Conservation (phyloP, 2,888 invertebrate species). For the Frankliniella fusca region DNA sequence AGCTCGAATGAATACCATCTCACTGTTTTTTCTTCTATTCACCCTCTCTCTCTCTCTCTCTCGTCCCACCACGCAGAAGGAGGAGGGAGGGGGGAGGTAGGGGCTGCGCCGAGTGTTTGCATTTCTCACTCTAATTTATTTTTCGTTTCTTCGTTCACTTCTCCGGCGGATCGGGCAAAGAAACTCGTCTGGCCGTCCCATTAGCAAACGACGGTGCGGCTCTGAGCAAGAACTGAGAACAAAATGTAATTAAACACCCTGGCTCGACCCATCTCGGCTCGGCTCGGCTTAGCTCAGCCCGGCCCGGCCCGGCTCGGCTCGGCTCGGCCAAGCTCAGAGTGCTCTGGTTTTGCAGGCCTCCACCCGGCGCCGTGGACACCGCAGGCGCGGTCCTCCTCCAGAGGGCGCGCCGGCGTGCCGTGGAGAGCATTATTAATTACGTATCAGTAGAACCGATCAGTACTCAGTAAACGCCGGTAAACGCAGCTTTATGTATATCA, state of each 20-base stretch:
- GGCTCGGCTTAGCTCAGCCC: not conserved
- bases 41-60: not conserved
- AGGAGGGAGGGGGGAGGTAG: too few species aligned
- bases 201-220: conserved; percentile 10
- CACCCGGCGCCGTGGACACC: not conserved
- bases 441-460: too few species aligned
- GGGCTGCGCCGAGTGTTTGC: not conserved
- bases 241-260: conserved; percentile 7
- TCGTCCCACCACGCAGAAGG: not conserved
- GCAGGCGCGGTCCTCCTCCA: not conserved
- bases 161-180: not conserved
- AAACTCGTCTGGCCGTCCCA: conserved; percentile 8
- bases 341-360: too few species aligned
- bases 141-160: conserved; percentile 1
- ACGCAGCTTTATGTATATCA: too few species aligned
- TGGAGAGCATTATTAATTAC: too few species aligned
- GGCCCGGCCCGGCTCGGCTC: not conserved
- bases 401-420: too few species aligned
- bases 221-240: conserved; percentile 3
- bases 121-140: conserved; percentile 5
- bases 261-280: not conserved
- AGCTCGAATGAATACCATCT: not conserved
- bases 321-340: not conserved
- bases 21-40: not conserved
- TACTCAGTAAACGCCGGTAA: too few species aligned